Evolutionary conservation across 2,888 invertebrate species (phyloP).

Genomic region (Tiliacea citrago): DNA sequence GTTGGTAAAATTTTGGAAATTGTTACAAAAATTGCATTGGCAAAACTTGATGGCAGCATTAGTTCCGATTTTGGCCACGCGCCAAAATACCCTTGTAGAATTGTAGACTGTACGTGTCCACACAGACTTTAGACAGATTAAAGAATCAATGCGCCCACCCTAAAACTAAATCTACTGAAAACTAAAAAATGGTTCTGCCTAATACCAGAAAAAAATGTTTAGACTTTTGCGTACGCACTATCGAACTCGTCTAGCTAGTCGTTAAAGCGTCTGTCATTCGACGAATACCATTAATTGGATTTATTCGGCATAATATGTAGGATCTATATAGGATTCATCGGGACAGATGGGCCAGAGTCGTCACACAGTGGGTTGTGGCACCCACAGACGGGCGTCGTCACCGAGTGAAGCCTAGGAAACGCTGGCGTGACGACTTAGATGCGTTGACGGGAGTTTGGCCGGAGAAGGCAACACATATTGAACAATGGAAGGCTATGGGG

Average conservation of each 20-base stretch:
- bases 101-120: neutral
- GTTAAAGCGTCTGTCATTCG: neutral
- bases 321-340: neutral
- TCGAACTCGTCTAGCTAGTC: neutral
- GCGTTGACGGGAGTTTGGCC: neutral
- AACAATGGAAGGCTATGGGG: neutral
- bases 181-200: neutral
- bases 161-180: neutral
- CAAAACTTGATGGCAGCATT: too few relatives aligned
- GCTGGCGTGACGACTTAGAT: neutral
- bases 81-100: too few relatives aligned
- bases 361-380: neutral
- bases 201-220: neutral
- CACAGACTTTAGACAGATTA: neutral
- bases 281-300: neutral
- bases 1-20: too few relatives aligned
- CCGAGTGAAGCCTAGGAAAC: neutral
- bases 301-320: neutral
- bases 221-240: neutral
- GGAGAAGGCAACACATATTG: neutral
- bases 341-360: neutral
- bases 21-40: too few relatives aligned
- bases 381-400: neutral
- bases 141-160: neutral
- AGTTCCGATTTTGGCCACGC: too few relatives aligned